A percentile compares a stretch with the other conserved stretches of the same genome.
Evolutionary conservation across 2,113 vertebrate species (phyloP).

Genomic region (Notechis scutatus): DNA sequence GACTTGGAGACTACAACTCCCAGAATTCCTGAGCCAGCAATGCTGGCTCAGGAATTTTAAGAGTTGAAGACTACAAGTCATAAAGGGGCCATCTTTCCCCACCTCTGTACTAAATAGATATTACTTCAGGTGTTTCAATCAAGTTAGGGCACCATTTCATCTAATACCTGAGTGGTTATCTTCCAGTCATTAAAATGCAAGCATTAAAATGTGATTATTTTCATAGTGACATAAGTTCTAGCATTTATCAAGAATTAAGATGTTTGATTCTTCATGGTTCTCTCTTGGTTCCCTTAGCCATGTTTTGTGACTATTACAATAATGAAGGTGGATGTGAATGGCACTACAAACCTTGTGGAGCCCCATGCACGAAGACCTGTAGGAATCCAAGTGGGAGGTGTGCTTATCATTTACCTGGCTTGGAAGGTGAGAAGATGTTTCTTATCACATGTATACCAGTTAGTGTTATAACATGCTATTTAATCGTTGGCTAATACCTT

Average conservation of each 20-base stretch:
- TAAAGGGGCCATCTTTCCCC: not conserved
- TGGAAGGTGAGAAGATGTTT: conserved; percentile 65
- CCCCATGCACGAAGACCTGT: conserved; percentile 70
- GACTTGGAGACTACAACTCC: not conserved
- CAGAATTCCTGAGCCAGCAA: not conserved
- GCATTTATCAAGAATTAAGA: not conserved
- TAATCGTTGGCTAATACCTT: not conserved
- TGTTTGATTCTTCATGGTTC: not conserved
- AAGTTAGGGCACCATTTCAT: not conserved
- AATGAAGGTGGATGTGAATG: conserved; percentile 65
- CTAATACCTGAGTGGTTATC: not conserved
- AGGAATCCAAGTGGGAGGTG: conserved; percentile 68
- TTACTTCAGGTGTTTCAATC: not conserved
- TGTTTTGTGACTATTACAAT: conserved; percentile 76
- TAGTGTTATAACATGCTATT: not conserved
- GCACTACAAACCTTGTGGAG: conserved; percentile 73
- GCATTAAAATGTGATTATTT: not conserved
- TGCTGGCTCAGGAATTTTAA: not conserved
- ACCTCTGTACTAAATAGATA: not conserved
- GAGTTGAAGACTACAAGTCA: not conserved
- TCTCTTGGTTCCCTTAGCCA: conserved; percentile 50
- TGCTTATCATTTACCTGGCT: conserved; percentile 61
- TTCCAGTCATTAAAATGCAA: not conserved
- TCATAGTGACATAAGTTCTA: not conserved
- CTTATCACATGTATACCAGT: not conserved